Evolutionary conservation across 1,140 invertebrate species (phyloP), one percentile per base, ranked within the genome.

Genomic region (Brachionus paranguensis): DNA sequence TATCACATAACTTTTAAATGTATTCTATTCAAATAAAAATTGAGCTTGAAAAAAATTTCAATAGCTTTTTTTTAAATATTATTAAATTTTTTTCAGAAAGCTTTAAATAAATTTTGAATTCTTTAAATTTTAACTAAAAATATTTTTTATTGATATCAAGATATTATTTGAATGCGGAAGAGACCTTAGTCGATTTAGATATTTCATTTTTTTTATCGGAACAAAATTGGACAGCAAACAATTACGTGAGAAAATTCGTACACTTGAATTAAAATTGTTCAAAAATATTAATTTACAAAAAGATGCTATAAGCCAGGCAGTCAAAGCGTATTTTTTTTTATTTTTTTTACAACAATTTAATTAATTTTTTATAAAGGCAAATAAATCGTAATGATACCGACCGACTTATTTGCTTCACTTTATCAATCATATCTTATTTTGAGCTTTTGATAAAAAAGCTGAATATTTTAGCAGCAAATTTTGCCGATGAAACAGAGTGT

Each of bases 201-300:
- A 76, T 47, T 76, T 27, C 20, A 50, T 76, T 14, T 76, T 50
- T 50, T 76, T 50, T 76, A 50, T 76, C 14, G 72, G 72, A 10
- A 76, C 72, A 27, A 10, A 43, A 27, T 27, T 50, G 12, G 72
- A 76, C 12, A 50, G 27, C 14, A 24, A 20, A 4, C 53, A 76
- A 50, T n/a, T 76, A 12, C 43, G 72, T 11, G 11, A 47, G 2
- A 76, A 76, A 50, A 47, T 76, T 14, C 7, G 11, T 2, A 27
- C 3, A 50, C 8, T 50, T 50, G 43, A 76, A 14, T 17, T 27
- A 10, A 76, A 76, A 17, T 76, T 76, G 11, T 76, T 76, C 14
- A 50, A 76, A 76, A 76, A 76, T 76, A 27, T 47, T 50, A 2
- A 29, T 27, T 50, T 50, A 24, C 72, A 76, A 76, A 76, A 76